Evolutionary conservation across 2,113 vertebrate genomes (phyloP).

Genomic region (Cromileptes altivelis): DNA sequence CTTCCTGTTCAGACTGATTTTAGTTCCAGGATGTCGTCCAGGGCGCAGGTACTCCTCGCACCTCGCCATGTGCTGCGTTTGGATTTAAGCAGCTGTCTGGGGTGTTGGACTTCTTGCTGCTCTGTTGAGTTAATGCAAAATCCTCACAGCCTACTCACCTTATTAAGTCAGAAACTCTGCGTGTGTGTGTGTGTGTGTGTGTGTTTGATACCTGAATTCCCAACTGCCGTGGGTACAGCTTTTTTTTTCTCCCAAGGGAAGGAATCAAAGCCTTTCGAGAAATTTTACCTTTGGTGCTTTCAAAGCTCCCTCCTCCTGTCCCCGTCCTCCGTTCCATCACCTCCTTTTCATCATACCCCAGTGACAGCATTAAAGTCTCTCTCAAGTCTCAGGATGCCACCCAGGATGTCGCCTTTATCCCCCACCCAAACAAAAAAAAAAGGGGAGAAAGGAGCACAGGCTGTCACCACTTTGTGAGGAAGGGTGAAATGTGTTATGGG

Average conservation of each 20-base stretch:
- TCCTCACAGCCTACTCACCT: background rate
- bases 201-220: background rate
- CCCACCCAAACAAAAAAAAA: background rate
- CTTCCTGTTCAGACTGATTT: no score
- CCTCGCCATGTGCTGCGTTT: no score
- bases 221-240: background rate
- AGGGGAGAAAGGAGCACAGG: background rate
- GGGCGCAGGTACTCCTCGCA: no score
- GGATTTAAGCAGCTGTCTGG: background rate
- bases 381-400: slow-evolving; percentile 1
- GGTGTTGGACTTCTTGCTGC: background rate
- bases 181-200: background rate
- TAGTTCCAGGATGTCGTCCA: no score
- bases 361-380: slow-evolving; percentile 11
- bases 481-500: background rate
- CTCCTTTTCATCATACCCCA: background rate
- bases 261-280: slow-evolving; percentile 23
- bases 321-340: background rate
- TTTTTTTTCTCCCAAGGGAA: background rate
- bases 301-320: background rate
- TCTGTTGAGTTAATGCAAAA: background rate
- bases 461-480: background rate
- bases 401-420: slow-evolving; percentile 2
- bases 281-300: slow-evolving; percentile 1
- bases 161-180: background rate